These are phyloP conservation scores for Peromyscus polionotus DNA, from an alignment of 2,113 vertebrate genomes.

Conservation along the genomic window DNA sequence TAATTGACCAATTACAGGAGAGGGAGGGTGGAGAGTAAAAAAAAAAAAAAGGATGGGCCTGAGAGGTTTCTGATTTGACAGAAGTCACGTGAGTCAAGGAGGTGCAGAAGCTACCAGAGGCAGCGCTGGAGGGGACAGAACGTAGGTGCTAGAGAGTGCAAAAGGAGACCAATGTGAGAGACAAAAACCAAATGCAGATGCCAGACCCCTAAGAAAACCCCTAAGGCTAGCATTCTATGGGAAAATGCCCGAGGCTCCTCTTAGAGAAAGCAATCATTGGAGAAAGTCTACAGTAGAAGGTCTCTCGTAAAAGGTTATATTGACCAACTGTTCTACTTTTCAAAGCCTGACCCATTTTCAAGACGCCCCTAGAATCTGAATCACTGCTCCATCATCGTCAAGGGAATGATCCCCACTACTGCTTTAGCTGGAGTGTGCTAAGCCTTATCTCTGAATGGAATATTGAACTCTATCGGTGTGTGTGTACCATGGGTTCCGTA, in stretches of 20 bases:
- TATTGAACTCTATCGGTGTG: constrained; percentile 3
- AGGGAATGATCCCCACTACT: neutral
- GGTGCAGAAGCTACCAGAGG: constrained; percentile 38
- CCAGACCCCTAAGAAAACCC: constrained; percentile 26
- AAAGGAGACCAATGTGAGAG: neutral
- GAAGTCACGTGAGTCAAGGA: constrained; percentile 1
- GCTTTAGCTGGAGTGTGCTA: neutral
- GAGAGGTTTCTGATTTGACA: neutral
- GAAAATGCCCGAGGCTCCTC: constrained; percentile 54
- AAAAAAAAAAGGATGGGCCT: neutral
- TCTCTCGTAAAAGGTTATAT: neutral
- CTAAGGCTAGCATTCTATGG: neutral
- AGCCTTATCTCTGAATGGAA: neutral
- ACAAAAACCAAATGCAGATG: constrained; percentile 26
- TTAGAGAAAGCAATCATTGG: constrained; percentile 21
- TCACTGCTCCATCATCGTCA: neutral
- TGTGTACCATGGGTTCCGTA: constrained; percentile 86
- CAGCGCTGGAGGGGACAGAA: constrained; percentile 47
- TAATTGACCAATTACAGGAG: neutral
- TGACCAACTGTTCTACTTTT: constrained; percentile 50
- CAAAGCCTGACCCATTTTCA: constrained; percentile 58
- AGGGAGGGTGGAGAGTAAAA: neutral
- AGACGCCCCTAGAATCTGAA: neutral
- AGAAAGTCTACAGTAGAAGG: constrained; percentile 12
- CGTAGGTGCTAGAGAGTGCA: neutral